Evolutionary conservation across 2,888 invertebrate genomes (phyloP).

Genomic region (Acanthosepion esculentum): DNA sequence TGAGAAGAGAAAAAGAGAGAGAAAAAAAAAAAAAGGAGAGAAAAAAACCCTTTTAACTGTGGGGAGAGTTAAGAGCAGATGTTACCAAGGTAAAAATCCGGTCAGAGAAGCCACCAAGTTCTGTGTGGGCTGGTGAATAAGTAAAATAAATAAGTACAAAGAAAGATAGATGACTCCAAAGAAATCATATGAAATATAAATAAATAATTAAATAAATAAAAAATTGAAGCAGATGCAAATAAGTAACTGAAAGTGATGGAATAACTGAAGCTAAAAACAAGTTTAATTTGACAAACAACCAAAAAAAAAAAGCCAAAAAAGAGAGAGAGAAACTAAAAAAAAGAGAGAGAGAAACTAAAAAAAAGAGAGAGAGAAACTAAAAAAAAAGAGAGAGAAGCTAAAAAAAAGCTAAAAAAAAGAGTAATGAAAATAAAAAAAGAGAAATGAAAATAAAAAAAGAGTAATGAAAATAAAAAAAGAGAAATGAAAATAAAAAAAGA

Average conservation of each 20-base stretch:
- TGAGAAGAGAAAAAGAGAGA: background rate
- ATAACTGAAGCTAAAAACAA: background rate
- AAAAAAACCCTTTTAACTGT: background rate
- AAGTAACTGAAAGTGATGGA: background rate
- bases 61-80: background rate
- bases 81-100: background rate
- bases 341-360: no score
- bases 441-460: no score
- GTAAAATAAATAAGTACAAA: background rate
- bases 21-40: background rate
- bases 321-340: background rate
- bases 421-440: no score
- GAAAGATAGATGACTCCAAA: no score
- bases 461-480: no score
- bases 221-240: background rate
- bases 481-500: background rate
- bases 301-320: background rate
- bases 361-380: background rate
- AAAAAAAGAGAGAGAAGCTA: background rate
- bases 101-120: background rate
- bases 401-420: background rate
- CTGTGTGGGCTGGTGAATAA: background rate
- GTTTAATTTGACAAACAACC: no score
- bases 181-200: no score
- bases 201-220: no score